These are phyloP conservation scores for Heloderma charlesbogerti DNA, from an alignment of 2,113 vertebrate species.

Conservation along the genomic window DNA sequence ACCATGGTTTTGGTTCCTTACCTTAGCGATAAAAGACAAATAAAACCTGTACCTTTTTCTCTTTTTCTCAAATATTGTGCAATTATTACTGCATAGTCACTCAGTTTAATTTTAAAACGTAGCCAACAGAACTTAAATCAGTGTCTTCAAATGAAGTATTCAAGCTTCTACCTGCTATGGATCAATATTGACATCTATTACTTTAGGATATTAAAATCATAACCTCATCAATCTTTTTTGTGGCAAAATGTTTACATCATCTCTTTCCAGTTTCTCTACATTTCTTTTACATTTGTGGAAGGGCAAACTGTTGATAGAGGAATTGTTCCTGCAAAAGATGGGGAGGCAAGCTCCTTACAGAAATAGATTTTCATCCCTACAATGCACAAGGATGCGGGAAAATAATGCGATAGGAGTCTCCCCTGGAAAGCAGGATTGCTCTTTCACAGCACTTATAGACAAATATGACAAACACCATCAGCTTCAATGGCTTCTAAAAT, in stretches of 20 bases:
- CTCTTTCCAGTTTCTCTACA: slow-evolving; percentile 9
- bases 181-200: slow-evolving; percentile 48
- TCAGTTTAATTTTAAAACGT: slow-evolving; percentile 36
- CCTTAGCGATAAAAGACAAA: slow-evolving; percentile 27
- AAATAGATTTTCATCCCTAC: slow-evolving; percentile 45
- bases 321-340: slow-evolving; percentile 37
- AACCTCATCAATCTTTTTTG: slow-evolving; percentile 29
- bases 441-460: slow-evolving; percentile 33
- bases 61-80: slow-evolving; percentile 26
- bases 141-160: slow-evolving; percentile 55
- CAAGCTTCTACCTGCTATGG: slow-evolving; percentile 54
- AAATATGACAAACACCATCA: slow-evolving; percentile 62
- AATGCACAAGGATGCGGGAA: slow-evolving; percentile 29
- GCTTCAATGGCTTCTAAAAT: slow-evolving; percentile 54
- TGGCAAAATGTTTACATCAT: background rate
- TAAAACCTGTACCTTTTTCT: background rate
- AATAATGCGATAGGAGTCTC: slow-evolving; percentile 52
- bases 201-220: slow-evolving; percentile 55
- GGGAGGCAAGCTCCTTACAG: slow-evolving; percentile 34
- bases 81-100: slow-evolving; percentile 12
- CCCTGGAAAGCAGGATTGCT: slow-evolving; percentile 53
- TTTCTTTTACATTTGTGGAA: background rate
- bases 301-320: background rate
- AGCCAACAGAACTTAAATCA: background rate
- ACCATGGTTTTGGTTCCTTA: background rate